Evolutionary conservation across 2,797 vertebrate species (phyloP).

Genomic region (Acanthiza pusilla): DNA sequence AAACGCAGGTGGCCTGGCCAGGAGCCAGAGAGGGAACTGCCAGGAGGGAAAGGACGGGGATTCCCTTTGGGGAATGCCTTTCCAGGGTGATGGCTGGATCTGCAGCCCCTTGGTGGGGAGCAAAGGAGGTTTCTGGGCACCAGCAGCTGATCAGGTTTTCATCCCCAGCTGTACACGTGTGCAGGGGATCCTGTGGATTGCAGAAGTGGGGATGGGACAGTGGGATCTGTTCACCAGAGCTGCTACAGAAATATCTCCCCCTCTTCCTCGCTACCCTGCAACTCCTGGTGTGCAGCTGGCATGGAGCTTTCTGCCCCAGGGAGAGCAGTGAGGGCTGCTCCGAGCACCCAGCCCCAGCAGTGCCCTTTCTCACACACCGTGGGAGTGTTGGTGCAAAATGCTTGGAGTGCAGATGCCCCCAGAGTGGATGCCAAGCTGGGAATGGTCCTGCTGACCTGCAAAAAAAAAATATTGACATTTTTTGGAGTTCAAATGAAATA

Average conservation of each 20-base stretch:
- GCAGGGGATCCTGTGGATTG: neutral
- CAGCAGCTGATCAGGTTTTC: neutral
- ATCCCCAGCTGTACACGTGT: neutral
- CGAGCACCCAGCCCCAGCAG: neutral
- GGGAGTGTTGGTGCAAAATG: neutral
- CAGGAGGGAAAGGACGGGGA: neutral
- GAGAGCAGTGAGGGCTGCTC: neutral
- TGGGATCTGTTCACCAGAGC: neutral
- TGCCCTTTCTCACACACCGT: accelerated
- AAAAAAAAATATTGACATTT: neutral
- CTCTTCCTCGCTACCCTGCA: neutral
- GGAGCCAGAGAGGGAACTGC: slow-evolving; percentile 15
- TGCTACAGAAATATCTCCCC: neutral
- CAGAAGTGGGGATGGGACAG: neutral
- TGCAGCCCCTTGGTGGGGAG: neutral
- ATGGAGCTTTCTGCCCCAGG: neutral
- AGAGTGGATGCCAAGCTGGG: neutral
- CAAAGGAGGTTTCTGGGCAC: neutral
- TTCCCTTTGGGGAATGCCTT: slow-evolving; percentile 9
- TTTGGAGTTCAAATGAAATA: neutral
- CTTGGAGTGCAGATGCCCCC: neutral
- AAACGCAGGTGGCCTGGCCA: slow-evolving; percentile 40
- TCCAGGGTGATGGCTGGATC: neutral
- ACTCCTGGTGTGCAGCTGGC: neutral
- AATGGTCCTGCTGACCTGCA: neutral